A percentile compares a stretch with the other conserved stretches of the same genome.
phyloP scores from a whole-genome alignment of 2,113 vertebrate species.

The Galbula dea region DNA sequence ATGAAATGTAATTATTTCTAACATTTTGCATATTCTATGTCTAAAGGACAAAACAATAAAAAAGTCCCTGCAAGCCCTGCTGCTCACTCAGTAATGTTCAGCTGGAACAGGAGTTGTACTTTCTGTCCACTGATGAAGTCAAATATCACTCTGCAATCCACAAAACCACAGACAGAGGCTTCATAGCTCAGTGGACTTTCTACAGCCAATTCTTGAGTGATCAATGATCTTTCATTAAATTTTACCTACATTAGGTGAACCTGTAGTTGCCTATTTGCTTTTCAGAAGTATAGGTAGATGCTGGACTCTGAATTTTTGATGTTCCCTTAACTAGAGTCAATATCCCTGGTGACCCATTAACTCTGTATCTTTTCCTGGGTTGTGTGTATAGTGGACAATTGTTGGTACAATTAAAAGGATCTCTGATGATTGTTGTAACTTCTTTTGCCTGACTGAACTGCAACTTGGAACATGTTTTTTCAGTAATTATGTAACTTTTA shows the following conservation, averaged over 20 bases:
- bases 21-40: constrained; percentile 11
- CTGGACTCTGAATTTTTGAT: neutral
- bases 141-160: neutral
- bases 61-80: neutral
- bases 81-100: neutral
- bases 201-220: neutral
- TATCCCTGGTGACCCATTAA: neutral
- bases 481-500: neutral
- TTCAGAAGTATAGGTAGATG: neutral
- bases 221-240: neutral
- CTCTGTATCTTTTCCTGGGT: neutral
- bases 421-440: neutral
- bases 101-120: neutral
- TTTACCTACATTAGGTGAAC: constrained; percentile 59
- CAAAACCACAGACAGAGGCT: neutral
- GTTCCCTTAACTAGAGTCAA: neutral
- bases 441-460: neutral
- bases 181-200: neutral
- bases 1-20: constrained; percentile 40
- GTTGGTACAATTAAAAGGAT: neutral
- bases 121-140: neutral
- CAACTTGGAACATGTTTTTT: neutral
- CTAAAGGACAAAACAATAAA: neutral
- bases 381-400: neutral
- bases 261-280: constrained; percentile 24